Conservation (phyloP, 1,140 invertebrate species). For the Drosophila insularis region DNA sequence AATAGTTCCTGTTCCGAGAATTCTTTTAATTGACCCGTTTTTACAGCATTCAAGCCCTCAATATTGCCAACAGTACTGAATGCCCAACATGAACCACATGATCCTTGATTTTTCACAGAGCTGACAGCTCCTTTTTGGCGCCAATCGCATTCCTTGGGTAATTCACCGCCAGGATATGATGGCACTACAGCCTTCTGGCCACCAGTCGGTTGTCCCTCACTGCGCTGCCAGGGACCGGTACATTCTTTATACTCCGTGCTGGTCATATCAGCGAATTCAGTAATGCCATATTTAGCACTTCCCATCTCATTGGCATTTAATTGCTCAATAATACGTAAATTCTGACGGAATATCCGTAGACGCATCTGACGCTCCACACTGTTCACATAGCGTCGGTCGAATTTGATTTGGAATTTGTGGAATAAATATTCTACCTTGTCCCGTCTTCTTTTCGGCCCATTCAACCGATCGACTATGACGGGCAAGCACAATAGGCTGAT, state of each 20-base stretch:
- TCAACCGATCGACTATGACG: conserved; percentile 76
- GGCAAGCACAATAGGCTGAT: conserved; percentile 51
- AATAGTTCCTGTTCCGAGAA: conserved; percentile 98
- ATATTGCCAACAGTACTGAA: conserved; percentile 97
- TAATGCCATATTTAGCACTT: conserved; percentile 94
- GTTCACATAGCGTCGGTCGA: conserved; percentile 87
- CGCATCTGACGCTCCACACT: conserved; percentile 87
- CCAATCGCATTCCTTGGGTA: conserved; percentile 94
- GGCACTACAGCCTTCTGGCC: conserved; percentile 66
- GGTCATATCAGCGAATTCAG: conserved; percentile 94
- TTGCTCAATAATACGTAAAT: conserved; percentile 90
- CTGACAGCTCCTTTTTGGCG: conserved; percentile 93
- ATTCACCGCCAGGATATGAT: conserved; percentile 82
- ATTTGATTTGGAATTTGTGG: conserved; percentile 85
- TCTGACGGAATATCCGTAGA: conserved; percentile 91
- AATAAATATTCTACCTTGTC: conserved; percentile 83
- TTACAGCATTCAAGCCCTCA: conserved; percentile 96
- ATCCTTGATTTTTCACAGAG: conserved; percentile 93
- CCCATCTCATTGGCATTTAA: conserved; percentile 92
- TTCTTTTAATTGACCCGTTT: conserved; percentile 91
- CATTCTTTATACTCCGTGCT: conserved; percentile 86
- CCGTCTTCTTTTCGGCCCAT: conserved; percentile 74
- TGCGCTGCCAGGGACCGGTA: conserved; percentile 75
- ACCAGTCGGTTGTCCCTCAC: conserved; percentile 53
- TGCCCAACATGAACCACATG: conserved; percentile 98